A percentile compares a stretch with the other conserved stretches of the same genome.
Evolutionary conservation across 2,797 vertebrate genomes (phyloP).

Genomic region (Pseudochaenichthys georgianus): DNA sequence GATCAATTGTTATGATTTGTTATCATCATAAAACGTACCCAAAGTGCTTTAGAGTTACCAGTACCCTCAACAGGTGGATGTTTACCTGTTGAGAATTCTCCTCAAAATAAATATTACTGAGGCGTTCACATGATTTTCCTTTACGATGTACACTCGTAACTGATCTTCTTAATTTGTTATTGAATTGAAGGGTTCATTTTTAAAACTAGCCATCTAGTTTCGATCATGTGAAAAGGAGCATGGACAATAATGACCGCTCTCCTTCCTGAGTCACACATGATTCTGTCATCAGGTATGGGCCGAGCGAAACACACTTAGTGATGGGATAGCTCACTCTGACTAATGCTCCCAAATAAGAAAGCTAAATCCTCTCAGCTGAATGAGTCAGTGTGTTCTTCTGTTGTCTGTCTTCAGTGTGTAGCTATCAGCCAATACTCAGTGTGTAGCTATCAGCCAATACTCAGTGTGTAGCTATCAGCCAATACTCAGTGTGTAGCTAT

Average conservation of each 20-base stretch:
- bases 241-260: not conserved
- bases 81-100: not conserved
- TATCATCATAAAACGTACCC: not conserved
- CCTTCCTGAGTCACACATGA: slow-evolving; percentile 7
- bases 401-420: too few species aligned
- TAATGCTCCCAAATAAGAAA: not conserved
- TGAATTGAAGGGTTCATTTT: not conserved
- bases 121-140: not conserved
- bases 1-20: not conserved
- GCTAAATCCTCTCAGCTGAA: not conserved
- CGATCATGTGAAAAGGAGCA: not conserved
- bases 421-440: too few species aligned
- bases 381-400: slow-evolving; percentile 25
- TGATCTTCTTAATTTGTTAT: not conserved
- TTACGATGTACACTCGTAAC: not conserved
- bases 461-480: too few species aligned
- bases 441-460: too few species aligned
- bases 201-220: not conserved
- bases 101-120: not conserved
- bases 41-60: not conserved
- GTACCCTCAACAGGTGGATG: not conserved
- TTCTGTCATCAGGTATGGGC: slow-evolving; percentile 10
- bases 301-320: slow-evolving; percentile 6
- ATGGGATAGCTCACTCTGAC: slow-evolving; percentile 37
- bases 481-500: too few species aligned